phyloP scores from a whole-genome alignment of 2,797 vertebrate genomes.

The Naso thynnoides region DNA sequence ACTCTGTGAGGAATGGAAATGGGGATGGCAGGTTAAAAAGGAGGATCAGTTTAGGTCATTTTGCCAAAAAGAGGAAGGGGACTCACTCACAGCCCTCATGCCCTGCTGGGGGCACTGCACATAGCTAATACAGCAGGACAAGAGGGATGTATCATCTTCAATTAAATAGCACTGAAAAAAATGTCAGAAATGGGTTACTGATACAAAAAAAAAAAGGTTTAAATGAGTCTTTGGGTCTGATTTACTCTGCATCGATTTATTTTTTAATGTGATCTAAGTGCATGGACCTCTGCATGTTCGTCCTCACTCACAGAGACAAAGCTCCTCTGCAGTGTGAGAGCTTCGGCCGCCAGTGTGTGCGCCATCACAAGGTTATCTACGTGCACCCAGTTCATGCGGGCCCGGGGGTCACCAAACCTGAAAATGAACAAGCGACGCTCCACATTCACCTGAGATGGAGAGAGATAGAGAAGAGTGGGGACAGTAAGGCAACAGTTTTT shows the following conservation, averaged over 20 bases:
- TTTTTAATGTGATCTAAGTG: not conserved
- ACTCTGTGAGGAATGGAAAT: no score
- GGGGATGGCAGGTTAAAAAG: no score
- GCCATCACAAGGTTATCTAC: conserved; percentile 92
- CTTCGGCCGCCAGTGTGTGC: conserved; percentile 90
- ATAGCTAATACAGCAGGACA: no score
- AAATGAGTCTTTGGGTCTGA: not conserved
- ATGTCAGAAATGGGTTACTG: not conserved
- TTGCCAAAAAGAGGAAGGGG: no score
- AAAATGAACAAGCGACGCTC: conserved; percentile 90
- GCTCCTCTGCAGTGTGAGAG: conserved; percentile 84
- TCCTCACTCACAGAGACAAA: conserved; percentile 88
- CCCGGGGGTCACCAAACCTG: conserved; percentile 86
- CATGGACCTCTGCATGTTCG: not conserved
- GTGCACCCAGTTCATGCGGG: conserved; percentile 95
- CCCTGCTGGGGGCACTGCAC: not conserved
- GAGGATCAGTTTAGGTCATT: no score
- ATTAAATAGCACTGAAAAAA: not conserved
- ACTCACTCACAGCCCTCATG: no score
- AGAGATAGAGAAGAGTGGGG: not conserved
- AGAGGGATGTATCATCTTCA: not conserved
- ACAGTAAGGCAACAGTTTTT: not conserved
- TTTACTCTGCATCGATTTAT: not conserved
- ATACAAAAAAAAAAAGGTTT: not conserved
- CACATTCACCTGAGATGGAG: conserved; percentile 86